Base-by-base conservation (phyloP, 2,888 invertebrate genomes). In the Heliconius ethilla region DNA sequence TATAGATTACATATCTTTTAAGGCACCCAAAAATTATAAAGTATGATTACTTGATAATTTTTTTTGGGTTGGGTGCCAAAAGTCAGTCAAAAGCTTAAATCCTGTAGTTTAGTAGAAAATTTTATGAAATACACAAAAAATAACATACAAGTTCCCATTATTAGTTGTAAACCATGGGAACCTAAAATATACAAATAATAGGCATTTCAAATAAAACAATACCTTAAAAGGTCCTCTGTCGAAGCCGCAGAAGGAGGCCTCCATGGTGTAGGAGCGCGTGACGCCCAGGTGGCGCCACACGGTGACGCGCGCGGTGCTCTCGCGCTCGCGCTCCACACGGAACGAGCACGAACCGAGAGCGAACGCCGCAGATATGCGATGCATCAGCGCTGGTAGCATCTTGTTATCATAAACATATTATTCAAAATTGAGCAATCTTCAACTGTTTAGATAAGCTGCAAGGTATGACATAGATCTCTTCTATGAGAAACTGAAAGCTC, bases 221-320 rank as follows among this genome's bases (percentile, higher is more conserved):
- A 96, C 97, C 94, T 96, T 95, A 86, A 96, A 96, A 25, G 95
- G 95, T 59, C 97, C 97, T 85, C 96, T 95, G 85, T 97, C 97
- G 88, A 97, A 97, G 66, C 98, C 98, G 87, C 97, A 97, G 90
- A 97, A 98, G 75, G 97, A 97, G 76, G 97, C 97, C 90, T 98
- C 98, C 96, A 98, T 96, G 51, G 98, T 98, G 92, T 98, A 98
- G 78, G 95, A 95, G 80, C 97, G 95, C 69, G 95, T 94, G 78
- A 98, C 96, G 27, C 96, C 96, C 81, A 98, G 96, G 88, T 98
- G 97, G 75, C 98, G 93, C 98, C 98, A 98, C 78, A 97, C 96
- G 1, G 97, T 97, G 81, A 98, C 97, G 70, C 98, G 95, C 7
- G 97, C 98, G 3, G 98, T 98, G 80, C 97, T 95, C 92, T 98